These are phyloP conservation scores for Heteractis magnifica DNA, from an alignment of 92 coral and sea anemone genomes.

Conservation along the genomic window DNA sequence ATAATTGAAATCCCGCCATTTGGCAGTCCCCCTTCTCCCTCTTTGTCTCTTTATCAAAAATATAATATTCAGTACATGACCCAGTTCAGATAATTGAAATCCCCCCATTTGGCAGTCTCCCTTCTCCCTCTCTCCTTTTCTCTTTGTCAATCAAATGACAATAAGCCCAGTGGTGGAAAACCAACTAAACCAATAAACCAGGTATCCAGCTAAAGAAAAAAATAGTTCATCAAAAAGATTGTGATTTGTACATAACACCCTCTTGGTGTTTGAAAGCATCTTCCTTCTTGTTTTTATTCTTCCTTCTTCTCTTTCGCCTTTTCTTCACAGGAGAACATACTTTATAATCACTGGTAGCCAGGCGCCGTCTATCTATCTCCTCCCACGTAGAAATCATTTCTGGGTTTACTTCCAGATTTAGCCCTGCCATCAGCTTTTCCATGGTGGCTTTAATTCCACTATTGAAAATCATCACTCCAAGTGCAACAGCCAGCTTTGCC, in stretches of 20 bases:
- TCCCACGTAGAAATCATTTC: constrained; percentile 28
- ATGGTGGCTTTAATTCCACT: constrained; percentile 31
- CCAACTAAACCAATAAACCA: too few species aligned
- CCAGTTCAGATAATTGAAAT: not conserved
- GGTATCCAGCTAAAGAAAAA: too few species aligned
- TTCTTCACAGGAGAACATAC: not conserved
- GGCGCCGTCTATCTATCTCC: constrained; percentile 20
- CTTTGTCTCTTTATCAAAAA: too few species aligned
- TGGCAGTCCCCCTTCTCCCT: not conserved
- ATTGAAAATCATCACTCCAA: constrained; percentile 40
- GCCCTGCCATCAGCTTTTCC: constrained; percentile 1
- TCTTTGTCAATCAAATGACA: too few species aligned
- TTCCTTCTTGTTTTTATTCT: constrained; percentile 24
- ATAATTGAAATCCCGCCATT: not conserved
- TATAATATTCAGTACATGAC: not conserved
- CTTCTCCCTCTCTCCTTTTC: too few species aligned
- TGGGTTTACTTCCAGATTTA: constrained; percentile 17
- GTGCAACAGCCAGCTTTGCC: constrained; percentile 28
- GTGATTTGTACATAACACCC: constrained; percentile 47
- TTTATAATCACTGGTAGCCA: constrained; percentile 17
- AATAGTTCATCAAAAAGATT: constrained; percentile 43
- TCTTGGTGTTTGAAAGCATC: constrained; percentile 62
- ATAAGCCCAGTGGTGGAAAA: too few species aligned
- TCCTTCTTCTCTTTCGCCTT: constrained; percentile 16
- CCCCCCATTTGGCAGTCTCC: not conserved